Percentiles rank a stretch among this genome's conserved stretches.
Evolutionary conservation across 2,797 vertebrate genomes (phyloP).

Genomic region (Bucorvus abyssinicus): DNA sequence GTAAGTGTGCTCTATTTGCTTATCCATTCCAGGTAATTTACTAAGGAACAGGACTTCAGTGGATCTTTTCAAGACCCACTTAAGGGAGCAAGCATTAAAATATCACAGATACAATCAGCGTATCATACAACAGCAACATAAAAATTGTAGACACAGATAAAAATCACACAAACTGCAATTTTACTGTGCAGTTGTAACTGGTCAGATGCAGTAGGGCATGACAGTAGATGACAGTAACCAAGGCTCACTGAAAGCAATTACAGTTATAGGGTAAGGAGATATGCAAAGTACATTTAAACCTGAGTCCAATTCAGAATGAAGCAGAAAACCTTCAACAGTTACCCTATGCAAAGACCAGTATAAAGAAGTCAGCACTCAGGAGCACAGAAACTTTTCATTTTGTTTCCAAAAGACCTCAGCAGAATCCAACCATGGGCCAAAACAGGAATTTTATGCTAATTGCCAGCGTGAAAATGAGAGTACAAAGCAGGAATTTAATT

Average conservation of each 20-base stretch:
- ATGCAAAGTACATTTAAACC: conserved; percentile 57
- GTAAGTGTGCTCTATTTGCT: not conserved
- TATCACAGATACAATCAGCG: conserved; percentile 54
- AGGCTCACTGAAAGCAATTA: conserved; percentile 52
- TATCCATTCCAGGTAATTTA: conserved; percentile 12
- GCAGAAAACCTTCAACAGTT: conserved; percentile 1
- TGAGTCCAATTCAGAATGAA: conserved; percentile 43
- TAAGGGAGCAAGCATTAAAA: conserved; percentile 56
- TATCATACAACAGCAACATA: conserved; percentile 45
- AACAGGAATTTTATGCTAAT: conserved; percentile 25
- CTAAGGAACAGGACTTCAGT: conserved; percentile 5
- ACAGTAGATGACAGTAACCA: conserved; percentile 53
- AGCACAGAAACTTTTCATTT: not conserved
- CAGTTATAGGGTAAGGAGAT: conserved; percentile 43
- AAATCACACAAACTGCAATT: conserved; percentile 49
- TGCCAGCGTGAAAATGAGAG: conserved; percentile 1
- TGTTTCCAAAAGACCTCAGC: not conserved
- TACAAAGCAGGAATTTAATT: conserved; percentile 25
- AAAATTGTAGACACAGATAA: conserved; percentile 52
- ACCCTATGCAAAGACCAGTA: not conserved
- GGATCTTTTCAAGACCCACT: conserved; percentile 37
- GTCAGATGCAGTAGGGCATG: conserved; percentile 42
- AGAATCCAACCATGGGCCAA: not conserved
- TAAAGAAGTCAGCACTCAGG: not conserved
- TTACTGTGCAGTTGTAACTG: conserved; percentile 20